Evolutionary conservation across 2,888 invertebrate species (phyloP).

Genomic region (Emmelina monodactyla): DNA sequence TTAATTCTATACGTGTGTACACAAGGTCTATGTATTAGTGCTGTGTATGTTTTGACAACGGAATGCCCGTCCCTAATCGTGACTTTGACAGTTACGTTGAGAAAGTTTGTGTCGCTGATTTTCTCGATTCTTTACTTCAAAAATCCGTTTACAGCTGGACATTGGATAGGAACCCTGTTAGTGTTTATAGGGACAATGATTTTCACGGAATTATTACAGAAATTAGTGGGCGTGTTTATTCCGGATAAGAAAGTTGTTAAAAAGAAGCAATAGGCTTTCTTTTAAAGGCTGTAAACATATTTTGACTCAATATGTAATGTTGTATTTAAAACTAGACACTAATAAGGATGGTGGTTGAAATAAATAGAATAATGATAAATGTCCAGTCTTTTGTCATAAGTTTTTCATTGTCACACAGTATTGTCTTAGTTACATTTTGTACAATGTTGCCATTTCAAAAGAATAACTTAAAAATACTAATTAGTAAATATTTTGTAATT

Average conservation of each 20-base stretch:
- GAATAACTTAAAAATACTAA: no score
- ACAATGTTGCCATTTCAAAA: no score
- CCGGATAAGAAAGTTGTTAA: slow-evolving; percentile 23
- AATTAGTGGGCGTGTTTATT: slow-evolving; percentile 37
- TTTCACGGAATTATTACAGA: slow-evolving; percentile 82
- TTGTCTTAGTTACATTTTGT: no score
- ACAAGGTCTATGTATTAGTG: slow-evolving; percentile 92
- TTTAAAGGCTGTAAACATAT: no score
- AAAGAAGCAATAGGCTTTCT: slow-evolving; percentile 19
- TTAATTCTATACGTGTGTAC: slow-evolving; percentile 84
- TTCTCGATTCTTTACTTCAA: slow-evolving; percentile 94
- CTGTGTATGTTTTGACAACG: slow-evolving; percentile 93
- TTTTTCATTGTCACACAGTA: no score
- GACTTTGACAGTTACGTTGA: slow-evolving; percentile 92
- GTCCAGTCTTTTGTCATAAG: no score
- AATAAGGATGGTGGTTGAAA: no score
- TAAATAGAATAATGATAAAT: no score
- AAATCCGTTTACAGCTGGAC: slow-evolving; percentile 90
- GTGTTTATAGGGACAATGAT: slow-evolving; percentile 94
- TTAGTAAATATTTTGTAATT: no score
- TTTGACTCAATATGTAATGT: no score
- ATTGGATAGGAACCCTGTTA: slow-evolving; percentile 89
- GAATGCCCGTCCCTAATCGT: slow-evolving; percentile 95
- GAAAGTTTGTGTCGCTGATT: slow-evolving; percentile 95
- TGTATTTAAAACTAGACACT: no score